These are phyloP conservation scores for Ceyx margarethae DNA, from an alignment of 2,113 vertebrate genomes.

Conservation along the genomic window DNA sequence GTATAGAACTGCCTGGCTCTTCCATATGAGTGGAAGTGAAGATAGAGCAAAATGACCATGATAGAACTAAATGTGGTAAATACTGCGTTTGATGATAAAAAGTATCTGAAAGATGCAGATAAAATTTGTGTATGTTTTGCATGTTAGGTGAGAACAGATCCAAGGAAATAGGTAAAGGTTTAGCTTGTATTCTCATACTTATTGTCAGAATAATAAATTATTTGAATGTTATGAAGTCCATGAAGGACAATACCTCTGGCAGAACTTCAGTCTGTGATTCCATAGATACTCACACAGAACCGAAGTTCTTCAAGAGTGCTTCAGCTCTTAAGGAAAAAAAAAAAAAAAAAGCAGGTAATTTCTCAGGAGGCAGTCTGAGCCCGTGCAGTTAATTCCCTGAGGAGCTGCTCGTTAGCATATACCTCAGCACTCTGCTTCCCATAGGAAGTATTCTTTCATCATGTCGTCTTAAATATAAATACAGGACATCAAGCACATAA, in stretches of 20 bases:
- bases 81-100: background rate
- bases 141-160: background rate
- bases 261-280: background rate
- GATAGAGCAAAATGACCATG: slow-evolving; percentile 28
- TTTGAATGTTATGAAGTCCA: background rate
- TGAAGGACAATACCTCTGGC: background rate
- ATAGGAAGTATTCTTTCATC: background rate
- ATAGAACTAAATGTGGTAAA: slow-evolving; percentile 32
- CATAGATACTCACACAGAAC: background rate
- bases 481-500: background rate
- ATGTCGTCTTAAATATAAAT: background rate
- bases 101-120: background rate
- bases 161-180: slow-evolving; percentile 26
- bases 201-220: background rate
- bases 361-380: background rate
- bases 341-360: background rate
- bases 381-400: background rate
- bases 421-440: background rate
- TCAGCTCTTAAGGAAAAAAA: background rate
- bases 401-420: background rate
- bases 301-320: background rate
- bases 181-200: background rate
- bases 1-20: slow-evolving; percentile 30
- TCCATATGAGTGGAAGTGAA: slow-evolving; percentile 19
- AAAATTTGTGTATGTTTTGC: background rate